Base-by-base conservation (phyloP, 1,140 invertebrate species). In the Plutomurus gul region DNA sequence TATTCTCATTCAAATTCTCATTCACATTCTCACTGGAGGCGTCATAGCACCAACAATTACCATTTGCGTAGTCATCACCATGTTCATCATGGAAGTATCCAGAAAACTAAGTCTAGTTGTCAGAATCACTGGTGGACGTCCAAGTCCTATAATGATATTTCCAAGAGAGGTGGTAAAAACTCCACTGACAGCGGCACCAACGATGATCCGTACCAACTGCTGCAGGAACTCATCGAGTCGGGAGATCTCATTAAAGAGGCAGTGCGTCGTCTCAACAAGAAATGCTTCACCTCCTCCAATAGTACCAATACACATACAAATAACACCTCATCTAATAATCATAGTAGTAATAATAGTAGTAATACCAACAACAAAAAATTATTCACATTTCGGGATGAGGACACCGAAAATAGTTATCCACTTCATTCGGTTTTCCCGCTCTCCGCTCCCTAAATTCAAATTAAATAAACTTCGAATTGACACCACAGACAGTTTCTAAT, bases 161-260 rank as follows among this genome's bases (percentile, higher is more conserved):
- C 47, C 0, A 75, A 71, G n/a, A 37, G 43, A 1, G 75, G 46
- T 37, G 36, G 74, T 6, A 77, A 76, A 25, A 36, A 43, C 18
- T 33, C 27, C 2, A 16, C 56, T 5, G 20, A 51, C 11, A 65
- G 70, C 11, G 33, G 37, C 27, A 16, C 39, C 13, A 85, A 87
- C 56, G 89, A 91, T 39, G 90, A 92, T 84, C 91, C 91, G 0
- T 92, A 92, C 85, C 90, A 91, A 85, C 85, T 91, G 70, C 86
- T 92, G 25, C 90, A 92, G 82, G 90, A 89, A 76, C 84, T 92
- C 20, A 85, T 92, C 18, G 87, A 89, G 43, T 89, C 91, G 77
- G 91, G 91, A 47, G 90, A 89, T 77, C 87, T 92, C n/a, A 92
- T 92, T 40, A 92, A 91, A 82, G 91, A 92, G 85, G 91, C 92